These are phyloP conservation scores for Acanthis flammea DNA, from an alignment of 2,797 vertebrate species.

Conservation along the genomic window DNA sequence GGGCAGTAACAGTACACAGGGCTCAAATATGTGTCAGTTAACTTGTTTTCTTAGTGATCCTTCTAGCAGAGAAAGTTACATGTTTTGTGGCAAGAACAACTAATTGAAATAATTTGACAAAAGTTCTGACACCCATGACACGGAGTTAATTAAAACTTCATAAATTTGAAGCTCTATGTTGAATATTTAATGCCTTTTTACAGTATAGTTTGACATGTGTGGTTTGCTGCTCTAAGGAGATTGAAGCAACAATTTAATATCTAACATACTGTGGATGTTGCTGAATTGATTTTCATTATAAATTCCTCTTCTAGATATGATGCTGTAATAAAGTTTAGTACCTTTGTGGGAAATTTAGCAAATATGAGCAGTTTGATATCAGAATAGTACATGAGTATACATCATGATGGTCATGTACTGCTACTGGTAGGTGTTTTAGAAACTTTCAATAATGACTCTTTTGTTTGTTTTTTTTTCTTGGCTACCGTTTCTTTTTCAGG, in stretches of 20 bases:
- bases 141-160: background rate
- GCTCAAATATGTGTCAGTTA: background rate
- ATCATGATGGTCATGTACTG: background rate
- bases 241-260: background rate
- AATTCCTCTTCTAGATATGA: background rate
- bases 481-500: constrained; percentile 82
- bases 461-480: constrained; percentile 74
- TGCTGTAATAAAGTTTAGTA: background rate
- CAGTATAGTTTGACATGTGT: background rate
- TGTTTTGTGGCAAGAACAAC: background rate
- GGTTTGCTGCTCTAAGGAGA: background rate
- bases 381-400: background rate
- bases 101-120: background rate
- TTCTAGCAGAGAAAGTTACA: background rate
- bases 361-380: background rate
- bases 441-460: constrained; percentile 65
- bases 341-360: background rate
- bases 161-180: background rate
- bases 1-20: background rate
- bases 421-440: constrained; percentile 21
- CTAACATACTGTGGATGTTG: background rate
- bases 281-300: background rate
- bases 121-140: background rate
- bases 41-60: background rate
- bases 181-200: background rate